Conservation (phyloP, 30 jellyfish, hydroid and myxozoan genomes). For the Aurelia aurita complex sp. Pacific region DNA sequence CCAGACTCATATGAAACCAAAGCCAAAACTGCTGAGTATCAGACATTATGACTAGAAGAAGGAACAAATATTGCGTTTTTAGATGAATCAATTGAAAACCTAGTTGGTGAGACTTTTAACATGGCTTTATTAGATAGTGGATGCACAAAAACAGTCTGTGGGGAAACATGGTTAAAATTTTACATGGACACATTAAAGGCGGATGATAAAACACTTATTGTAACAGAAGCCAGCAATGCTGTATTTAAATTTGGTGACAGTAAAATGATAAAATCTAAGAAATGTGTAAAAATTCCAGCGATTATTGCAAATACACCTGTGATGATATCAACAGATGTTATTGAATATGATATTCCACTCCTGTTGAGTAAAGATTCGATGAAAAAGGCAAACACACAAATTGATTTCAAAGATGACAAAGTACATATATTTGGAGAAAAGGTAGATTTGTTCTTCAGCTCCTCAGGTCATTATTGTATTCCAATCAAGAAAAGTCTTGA, state of each 20-base stretch:
- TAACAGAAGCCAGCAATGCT: background rate
- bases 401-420: constrained; percentile 36
- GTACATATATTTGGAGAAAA: constrained; percentile 38
- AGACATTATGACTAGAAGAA: constrained; percentile 18
- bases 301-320: constrained; percentile 11
- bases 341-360: constrained; percentile 24
- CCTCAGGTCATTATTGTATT: constrained; percentile 46
- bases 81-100: constrained; percentile 3
- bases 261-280: background rate
- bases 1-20: constrained; percentile 36
- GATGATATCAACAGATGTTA: constrained; percentile 9
- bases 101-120: constrained; percentile 52
- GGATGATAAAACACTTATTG: background rate
- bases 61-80: constrained; percentile 8
- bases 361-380: constrained; percentile 27
- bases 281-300: constrained; percentile 13
- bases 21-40: background rate
- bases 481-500: background rate
- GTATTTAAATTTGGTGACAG: constrained; percentile 47
- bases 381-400: constrained; percentile 43
- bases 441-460: constrained; percentile 13
- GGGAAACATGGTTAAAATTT: constrained; percentile 37
- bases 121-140: constrained; percentile 56
- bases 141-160: constrained; percentile 56
- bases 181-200: constrained; percentile 5